Evolutionary conservation across 2,888 invertebrate species (phyloP).

Genomic region (Eueremaeus valkanovi): DNA sequence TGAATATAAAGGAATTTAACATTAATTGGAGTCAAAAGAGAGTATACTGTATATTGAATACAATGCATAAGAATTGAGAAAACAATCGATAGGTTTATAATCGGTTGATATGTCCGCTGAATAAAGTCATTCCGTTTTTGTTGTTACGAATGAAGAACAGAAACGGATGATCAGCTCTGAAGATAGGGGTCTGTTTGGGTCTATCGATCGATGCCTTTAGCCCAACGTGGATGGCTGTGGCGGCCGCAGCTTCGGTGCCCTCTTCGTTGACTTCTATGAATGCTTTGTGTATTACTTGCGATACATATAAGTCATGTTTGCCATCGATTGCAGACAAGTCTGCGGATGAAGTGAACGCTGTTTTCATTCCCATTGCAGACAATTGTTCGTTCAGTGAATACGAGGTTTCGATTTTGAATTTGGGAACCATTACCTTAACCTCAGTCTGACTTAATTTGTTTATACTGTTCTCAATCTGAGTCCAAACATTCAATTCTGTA

Average conservation of each 20-base stretch:
- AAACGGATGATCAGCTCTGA: conserved; percentile 37
- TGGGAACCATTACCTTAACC: no score
- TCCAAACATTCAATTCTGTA: background rate
- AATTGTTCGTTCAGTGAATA: conserved; percentile 19
- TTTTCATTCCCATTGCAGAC: conserved; percentile 14
- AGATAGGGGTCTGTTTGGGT: no score
- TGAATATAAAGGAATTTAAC: no score
- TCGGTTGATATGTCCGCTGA: no score
- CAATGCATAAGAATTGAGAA: no score
- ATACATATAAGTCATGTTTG: conserved; percentile 3
- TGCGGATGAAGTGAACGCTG: no score
- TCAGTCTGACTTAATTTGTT: no score
- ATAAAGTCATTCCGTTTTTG: no score
- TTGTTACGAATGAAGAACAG: conserved; percentile 32
- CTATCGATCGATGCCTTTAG: background rate
- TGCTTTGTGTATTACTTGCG: conserved; percentile 33
- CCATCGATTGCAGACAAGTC: background rate
- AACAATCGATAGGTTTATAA: no score
- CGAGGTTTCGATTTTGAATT: conserved; percentile 33
- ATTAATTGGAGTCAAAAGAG: no score
- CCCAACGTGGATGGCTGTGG: conserved; percentile 25
- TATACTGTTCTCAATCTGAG: background rate
- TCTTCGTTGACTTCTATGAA: conserved; percentile 39
- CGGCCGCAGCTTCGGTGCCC: conserved; percentile 40
- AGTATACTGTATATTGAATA: no score